A percentile compares a stretch with the other conserved stretches of the same genome.
Conservation (phyloP, 2,113 vertebrate genomes). For the Tragelaphus imberbis region DNA sequence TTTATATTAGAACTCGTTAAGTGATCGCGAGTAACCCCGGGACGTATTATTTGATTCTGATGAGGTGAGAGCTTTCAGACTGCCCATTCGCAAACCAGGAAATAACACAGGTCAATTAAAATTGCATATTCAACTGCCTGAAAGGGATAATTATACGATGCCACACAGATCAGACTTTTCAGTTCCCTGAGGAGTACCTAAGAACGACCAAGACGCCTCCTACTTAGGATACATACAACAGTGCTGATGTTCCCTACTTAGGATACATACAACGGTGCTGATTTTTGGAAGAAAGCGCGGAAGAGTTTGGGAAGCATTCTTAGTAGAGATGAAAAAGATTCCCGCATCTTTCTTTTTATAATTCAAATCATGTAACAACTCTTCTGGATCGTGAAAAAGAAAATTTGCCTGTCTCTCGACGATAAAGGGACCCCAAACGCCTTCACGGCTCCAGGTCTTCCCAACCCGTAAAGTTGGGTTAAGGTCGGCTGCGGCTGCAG, state of each 20-base stretch:
- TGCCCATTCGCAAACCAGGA: not conserved
- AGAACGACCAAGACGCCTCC: not conserved
- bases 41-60: not conserved
- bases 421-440: not conserved
- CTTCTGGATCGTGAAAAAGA: not conserved
- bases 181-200: not conserved
- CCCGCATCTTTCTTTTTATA: not conserved
- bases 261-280: not conserved
- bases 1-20: not conserved
- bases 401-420: not conserved
- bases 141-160: not conserved
- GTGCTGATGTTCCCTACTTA: not conserved
- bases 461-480: not conserved
- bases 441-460: not conserved
- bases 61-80: not conserved
- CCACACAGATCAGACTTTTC: not conserved
- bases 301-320: not conserved
- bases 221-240: not conserved
- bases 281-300: not conserved
- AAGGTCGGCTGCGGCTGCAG: not conserved
- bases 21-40: constrained; percentile 7
- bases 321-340: not conserved
- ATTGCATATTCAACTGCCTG: not conserved
- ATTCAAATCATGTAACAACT: not conserved
- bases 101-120: not conserved